phyloP scores from a whole-genome alignment of 2,888 invertebrate genomes.

The Itoplectis maculator region DNA sequence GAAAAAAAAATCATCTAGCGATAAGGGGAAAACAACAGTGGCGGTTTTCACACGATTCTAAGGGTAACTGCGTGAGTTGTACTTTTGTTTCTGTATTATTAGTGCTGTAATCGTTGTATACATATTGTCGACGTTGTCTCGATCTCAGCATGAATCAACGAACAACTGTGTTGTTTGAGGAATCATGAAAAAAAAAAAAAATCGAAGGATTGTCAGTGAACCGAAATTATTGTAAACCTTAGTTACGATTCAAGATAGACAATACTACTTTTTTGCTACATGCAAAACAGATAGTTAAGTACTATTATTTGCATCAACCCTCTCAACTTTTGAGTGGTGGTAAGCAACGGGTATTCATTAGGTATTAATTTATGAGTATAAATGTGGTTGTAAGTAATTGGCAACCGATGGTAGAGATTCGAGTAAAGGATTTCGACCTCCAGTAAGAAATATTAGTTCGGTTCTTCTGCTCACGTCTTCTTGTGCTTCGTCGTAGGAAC shows the following conservation, averaged over 20 bases:
- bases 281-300: neutral
- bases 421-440: neutral
- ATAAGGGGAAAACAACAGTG: slow-evolving; percentile 42
- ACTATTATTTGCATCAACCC: neutral
- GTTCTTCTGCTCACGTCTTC: slow-evolving; percentile 2
- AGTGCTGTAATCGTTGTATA: too few species aligned
- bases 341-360: neutral
- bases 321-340: neutral
- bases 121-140: too few species aligned
- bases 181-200: neutral
- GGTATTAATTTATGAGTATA: neutral
- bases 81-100: slow-evolving; percentile 11
- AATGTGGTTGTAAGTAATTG: slow-evolving; percentile 1
- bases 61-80: slow-evolving; percentile 5
- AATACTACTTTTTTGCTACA: neutral
- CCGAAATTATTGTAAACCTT: neutral
- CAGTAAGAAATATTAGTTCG: neutral
- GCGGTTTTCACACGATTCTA: slow-evolving; percentile 16
- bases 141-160: too few species aligned
- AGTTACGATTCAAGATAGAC: neutral
- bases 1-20: slow-evolving; percentile 24
- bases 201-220: neutral
- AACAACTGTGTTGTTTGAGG: neutral
- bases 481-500: slow-evolving; percentile 36
- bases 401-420: neutral